These are phyloP conservation scores for Tautogolabrus adspersus DNA, from an alignment of 2,113 vertebrate genomes.

Conservation along the genomic window DNA sequence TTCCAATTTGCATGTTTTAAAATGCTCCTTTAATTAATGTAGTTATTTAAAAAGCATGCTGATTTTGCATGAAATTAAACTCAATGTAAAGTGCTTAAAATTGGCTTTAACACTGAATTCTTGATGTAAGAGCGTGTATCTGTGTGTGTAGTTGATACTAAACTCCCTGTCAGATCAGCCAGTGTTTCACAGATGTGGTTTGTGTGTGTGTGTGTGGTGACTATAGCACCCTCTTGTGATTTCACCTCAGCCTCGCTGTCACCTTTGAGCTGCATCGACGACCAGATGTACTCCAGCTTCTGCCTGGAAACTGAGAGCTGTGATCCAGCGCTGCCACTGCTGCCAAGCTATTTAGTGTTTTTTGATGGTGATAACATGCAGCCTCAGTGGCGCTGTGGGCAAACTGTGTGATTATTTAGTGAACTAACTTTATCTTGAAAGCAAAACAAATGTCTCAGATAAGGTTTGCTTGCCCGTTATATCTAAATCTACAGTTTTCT, in stretches of 20 bases:
- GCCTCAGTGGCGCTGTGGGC: constrained; percentile 33
- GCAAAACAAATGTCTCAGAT: constrained; percentile 29
- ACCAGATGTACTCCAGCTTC: constrained; percentile 40
- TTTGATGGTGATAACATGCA: constrained; percentile 42
- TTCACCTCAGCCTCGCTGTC: constrained; percentile 43
- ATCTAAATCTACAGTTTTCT: background rate
- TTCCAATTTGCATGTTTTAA: no score
- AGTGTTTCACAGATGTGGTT: background rate
- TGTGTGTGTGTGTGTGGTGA: background rate
- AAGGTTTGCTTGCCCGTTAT: background rate
- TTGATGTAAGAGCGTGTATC: background rate
- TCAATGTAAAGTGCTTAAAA: background rate
- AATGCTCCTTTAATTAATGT: no score
- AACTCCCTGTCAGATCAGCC: background rate
- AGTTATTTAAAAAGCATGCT: no score
- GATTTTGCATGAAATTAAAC: no score
- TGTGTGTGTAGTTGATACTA: background rate
- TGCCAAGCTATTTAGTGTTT: constrained; percentile 32
- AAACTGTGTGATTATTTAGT: constrained; percentile 6
- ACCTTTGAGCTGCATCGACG: constrained; percentile 47
- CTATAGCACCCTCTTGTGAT: constrained; percentile 68
- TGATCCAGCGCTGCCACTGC: constrained; percentile 24
- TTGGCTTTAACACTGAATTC: background rate
- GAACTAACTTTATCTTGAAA: constrained; percentile 34
- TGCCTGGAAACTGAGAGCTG: constrained; percentile 48